These are phyloP conservation scores for Drosophila navojoa DNA, from an alignment of 1,140 invertebrate genomes.

Conservation along the genomic window DNA sequence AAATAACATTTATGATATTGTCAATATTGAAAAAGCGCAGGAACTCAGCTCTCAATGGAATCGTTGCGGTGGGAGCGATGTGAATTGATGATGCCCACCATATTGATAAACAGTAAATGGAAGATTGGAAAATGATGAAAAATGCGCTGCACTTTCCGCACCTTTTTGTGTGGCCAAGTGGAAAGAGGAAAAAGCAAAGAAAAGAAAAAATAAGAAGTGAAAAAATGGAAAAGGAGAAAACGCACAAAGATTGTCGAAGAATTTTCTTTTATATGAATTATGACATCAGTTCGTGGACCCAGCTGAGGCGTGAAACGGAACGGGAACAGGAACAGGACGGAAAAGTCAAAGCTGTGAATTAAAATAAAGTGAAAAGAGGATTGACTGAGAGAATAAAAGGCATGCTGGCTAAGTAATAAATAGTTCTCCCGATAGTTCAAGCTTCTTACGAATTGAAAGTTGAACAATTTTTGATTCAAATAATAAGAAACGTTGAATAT, in stretches of 20 bases:
- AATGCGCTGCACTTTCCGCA: conserved; percentile 76
- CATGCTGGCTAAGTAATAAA: conserved; percentile 27
- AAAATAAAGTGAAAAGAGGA: conserved; percentile 25
- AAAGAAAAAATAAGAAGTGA: not conserved
- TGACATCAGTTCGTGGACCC: conserved; percentile 35
- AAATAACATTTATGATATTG: conserved; percentile 32
- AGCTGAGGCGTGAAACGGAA: not conserved
- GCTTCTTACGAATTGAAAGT: conserved; percentile 17
- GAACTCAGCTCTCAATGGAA: conserved; percentile 21
- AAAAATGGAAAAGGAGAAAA: conserved; percentile 54
- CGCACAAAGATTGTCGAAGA: conserved; percentile 73
- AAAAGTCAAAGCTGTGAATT: conserved; percentile 6
- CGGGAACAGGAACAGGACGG: not conserved
- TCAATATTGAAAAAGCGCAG: conserved; percentile 26
- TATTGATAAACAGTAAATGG: conserved; percentile 65
- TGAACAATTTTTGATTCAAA: conserved; percentile 8
- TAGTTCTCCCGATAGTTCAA: conserved; percentile 28
- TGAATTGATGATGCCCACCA: conserved; percentile 43
- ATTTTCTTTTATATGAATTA: conserved; percentile 76
- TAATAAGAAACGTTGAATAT: not conserved
- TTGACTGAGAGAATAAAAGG: conserved; percentile 31
- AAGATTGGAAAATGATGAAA: conserved; percentile 72
- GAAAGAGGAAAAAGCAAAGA: conserved; percentile 42
- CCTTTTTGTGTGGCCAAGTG: conserved; percentile 63
- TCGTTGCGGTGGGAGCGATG: not conserved